phyloP scores from a whole-genome alignment of 2,797 vertebrate species.

The Spheniscus humboldti region DNA sequence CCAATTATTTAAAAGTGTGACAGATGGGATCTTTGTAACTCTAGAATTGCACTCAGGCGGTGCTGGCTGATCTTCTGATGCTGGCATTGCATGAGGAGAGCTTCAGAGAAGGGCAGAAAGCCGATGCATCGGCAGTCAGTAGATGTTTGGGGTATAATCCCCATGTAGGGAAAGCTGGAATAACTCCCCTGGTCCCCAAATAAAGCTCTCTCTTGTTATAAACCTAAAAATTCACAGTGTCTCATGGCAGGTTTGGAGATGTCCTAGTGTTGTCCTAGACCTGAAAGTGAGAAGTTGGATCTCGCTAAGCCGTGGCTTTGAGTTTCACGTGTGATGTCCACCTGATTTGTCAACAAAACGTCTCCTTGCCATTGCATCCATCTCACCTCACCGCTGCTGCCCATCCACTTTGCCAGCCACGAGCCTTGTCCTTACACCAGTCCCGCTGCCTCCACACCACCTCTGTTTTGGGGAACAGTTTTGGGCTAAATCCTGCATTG shows the following conservation, averaged over 20 bases:
- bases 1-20: constrained; percentile 56
- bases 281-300: background rate
- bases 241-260: background rate
- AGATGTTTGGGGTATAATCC: background rate
- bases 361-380: background rate
- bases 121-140: background rate
- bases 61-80: background rate
- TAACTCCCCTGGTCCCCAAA: background rate
- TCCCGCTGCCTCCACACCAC: background rate
- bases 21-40: constrained; percentile 34
- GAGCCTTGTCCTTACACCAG: background rate
- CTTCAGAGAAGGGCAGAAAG: background rate
- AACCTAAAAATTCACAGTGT: background rate
- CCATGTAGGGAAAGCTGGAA: background rate
- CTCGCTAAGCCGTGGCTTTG: background rate
- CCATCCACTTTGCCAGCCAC: background rate
- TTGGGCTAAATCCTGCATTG: background rate
- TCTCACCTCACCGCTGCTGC: background rate
- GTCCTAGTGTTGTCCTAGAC: background rate
- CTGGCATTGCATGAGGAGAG: background rate
- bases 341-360: background rate
- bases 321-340: background rate
- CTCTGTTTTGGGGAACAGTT: background rate
- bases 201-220: background rate
- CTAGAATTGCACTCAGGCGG: background rate